These are phyloP conservation scores for Coelopa frigida DNA, from an alignment of 1,140 invertebrate species.

Conservation along the genomic window DNA sequence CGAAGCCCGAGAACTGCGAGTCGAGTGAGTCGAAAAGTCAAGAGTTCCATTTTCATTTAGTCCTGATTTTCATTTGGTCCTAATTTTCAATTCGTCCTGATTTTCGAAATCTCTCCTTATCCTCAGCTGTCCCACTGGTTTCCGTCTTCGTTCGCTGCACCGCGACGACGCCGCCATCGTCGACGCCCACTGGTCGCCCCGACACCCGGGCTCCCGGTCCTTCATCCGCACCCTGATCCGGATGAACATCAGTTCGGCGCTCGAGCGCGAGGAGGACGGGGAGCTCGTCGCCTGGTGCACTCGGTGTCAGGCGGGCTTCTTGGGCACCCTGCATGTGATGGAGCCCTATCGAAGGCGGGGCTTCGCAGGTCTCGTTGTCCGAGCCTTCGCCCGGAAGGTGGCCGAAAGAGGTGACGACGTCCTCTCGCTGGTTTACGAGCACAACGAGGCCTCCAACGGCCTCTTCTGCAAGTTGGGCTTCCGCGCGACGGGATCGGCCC, in stretches of 20 bases:
- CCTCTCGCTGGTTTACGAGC: slow-evolving; percentile 27
- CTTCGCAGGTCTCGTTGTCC: slow-evolving; percentile 37
- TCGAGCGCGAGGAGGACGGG: slow-evolving; percentile 2
- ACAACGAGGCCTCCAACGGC: slow-evolving; percentile 26
- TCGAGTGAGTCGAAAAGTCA: not conserved
- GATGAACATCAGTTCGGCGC: slow-evolving; percentile 4
- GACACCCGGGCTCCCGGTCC: not conserved
- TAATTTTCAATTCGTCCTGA: not conserved
- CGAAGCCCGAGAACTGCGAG: not conserved
- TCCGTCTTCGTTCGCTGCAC: not conserved
- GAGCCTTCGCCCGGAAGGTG: slow-evolving; percentile 28
- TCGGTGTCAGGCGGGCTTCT: slow-evolving; percentile 34
- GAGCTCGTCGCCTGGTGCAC: slow-evolving; percentile 13
- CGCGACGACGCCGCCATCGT: not conserved
- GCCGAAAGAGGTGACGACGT: slow-evolving; percentile 36
- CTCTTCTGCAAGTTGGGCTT: slow-evolving; percentile 43
- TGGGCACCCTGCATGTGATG: slow-evolving; percentile 41
- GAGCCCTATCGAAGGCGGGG: slow-evolving; percentile 32
- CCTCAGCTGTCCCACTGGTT: not conserved
- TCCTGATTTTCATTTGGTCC: not conserved
- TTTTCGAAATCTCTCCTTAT: not conserved
- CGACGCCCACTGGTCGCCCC: slow-evolving; percentile 7
- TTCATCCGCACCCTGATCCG: slow-evolving; percentile 3
- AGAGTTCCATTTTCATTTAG: not conserved
- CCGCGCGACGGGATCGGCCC: too few relatives aligned